phyloP scores from a whole-genome alignment of 2,888 invertebrate species.

The Rhagium mordax region DNA sequence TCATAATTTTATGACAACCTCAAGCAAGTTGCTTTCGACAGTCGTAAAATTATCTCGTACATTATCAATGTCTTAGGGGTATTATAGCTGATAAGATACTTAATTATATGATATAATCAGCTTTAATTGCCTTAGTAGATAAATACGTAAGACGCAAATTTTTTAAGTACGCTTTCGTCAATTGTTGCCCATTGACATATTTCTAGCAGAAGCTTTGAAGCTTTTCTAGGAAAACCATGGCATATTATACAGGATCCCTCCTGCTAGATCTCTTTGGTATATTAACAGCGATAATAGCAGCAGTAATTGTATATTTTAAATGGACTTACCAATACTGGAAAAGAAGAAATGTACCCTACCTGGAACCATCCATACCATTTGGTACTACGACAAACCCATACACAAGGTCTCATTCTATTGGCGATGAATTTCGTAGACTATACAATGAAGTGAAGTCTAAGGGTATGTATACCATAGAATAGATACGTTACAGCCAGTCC shows the following conservation, averaged over 20 bases:
- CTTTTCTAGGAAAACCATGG: background rate
- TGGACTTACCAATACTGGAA: slow-evolving; percentile 15
- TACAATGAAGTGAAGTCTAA: background rate
- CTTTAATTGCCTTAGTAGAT: too few relatives aligned
- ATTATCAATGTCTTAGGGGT: too few relatives aligned
- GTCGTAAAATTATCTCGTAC: too few relatives aligned
- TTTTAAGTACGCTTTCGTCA: too few relatives aligned
- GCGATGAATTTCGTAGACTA: background rate
- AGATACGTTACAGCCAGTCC: background rate
- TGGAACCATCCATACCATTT: slow-evolving; percentile 2
- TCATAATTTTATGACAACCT: too few relatives aligned
- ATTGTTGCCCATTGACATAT: too few relatives aligned
- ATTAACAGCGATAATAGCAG: background rate
- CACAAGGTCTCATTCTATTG: background rate
- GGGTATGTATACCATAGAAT: slow-evolving; percentile 11
- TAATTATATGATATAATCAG: too few relatives aligned
- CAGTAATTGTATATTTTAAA: background rate
- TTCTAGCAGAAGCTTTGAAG: too few relatives aligned
- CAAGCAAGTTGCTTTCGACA: too few relatives aligned
- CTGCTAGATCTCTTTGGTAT: background rate
- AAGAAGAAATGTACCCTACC: background rate
- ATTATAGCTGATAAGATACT: too few relatives aligned
- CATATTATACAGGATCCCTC: background rate
- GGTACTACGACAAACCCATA: background rate
- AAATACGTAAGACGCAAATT: too few relatives aligned